phyloP scores from a whole-genome alignment of 2,888 invertebrate species.

The Lepidocyrtoides sp. region DNA sequence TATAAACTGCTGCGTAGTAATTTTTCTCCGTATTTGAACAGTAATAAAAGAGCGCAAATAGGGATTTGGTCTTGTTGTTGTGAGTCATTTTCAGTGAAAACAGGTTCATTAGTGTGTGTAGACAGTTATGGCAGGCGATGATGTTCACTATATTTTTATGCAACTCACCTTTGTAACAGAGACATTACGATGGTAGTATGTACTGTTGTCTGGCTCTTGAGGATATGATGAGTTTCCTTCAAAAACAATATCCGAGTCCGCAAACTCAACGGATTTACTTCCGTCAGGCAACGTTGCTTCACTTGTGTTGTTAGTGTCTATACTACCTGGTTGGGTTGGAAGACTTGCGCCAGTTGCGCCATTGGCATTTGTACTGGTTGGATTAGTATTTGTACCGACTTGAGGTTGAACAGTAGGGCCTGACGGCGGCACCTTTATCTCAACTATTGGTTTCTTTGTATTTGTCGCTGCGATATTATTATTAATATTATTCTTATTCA shows the following conservation, averaged over 20 bases:
- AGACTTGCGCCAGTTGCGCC: constrained; percentile 56
- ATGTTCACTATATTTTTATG: not conserved
- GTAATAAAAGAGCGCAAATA: too few relatives aligned
- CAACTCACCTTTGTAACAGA: constrained; percentile 50
- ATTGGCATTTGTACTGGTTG: constrained; percentile 59
- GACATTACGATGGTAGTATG: constrained; percentile 65
- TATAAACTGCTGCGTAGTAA: too few relatives aligned
- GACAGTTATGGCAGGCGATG: not conserved
- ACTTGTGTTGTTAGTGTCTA: constrained; percentile 38
- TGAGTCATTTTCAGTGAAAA: not conserved
- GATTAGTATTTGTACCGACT: not conserved
- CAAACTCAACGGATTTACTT: constrained; percentile 31
- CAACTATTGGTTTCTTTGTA: constrained; percentile 67
- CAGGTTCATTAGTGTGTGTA: not conserved
- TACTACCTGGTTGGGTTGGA: constrained; percentile 49
- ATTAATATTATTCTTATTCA: constrained; percentile 44
- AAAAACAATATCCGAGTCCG: constrained; percentile 48
- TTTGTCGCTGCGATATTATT: not conserved
- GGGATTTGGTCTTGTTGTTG: not conserved
- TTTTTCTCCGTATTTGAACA: too few relatives aligned
- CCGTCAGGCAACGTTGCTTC: not conserved
- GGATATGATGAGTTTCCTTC: constrained; percentile 72
- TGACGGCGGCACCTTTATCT: constrained; percentile 22
- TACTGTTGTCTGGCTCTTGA: constrained; percentile 37
- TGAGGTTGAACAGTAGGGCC: constrained; percentile 50